Percentiles rank a stretch among this genome's conserved stretches.
Evolutionary conservation across 2,797 vertebrate genomes (phyloP).

Genomic region (Cebuella pygmaea): DNA sequence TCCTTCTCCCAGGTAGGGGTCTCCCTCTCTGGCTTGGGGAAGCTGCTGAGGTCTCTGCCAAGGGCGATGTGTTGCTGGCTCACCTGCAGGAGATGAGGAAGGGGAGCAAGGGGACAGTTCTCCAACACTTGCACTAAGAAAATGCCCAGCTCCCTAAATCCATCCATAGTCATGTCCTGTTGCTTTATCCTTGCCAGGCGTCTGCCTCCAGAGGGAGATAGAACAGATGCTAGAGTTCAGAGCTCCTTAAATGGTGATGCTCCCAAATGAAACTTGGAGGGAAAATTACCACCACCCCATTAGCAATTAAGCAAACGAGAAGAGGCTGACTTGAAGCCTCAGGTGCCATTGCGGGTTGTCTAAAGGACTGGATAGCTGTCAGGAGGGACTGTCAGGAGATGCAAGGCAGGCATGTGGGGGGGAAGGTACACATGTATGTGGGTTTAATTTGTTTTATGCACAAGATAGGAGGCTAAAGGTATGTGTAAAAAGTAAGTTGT

Average conservation of each 20-base stretch:
- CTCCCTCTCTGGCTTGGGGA: background rate
- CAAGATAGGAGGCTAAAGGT: background rate
- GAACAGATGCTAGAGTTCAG: background rate
- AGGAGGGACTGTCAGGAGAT: background rate
- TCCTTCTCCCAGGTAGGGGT: background rate
- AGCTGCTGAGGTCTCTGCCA: background rate
- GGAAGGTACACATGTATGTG: rapidly evolving
- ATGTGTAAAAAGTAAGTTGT: background rate
- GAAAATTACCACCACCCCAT: conserved; percentile 31
- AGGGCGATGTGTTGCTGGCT: background rate
- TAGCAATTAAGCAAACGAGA: background rate
- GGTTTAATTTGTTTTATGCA: background rate
- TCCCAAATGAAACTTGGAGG: conserved; percentile 39
- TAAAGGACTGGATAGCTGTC: background rate
- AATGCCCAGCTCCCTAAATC: background rate
- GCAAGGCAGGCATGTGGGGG: background rate
- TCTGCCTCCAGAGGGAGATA: background rate
- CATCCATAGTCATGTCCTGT: rapidly evolving
- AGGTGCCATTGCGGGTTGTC: background rate
- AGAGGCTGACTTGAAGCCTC: background rate
- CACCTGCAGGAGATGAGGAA: background rate
- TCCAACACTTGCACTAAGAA: background rate
- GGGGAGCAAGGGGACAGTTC: background rate
- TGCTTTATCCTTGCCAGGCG: rapidly evolving
- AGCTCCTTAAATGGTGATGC: background rate